phyloP scores from a whole-genome alignment of 2,797 vertebrate species.

The Gymnopithys bicolor region DNA sequence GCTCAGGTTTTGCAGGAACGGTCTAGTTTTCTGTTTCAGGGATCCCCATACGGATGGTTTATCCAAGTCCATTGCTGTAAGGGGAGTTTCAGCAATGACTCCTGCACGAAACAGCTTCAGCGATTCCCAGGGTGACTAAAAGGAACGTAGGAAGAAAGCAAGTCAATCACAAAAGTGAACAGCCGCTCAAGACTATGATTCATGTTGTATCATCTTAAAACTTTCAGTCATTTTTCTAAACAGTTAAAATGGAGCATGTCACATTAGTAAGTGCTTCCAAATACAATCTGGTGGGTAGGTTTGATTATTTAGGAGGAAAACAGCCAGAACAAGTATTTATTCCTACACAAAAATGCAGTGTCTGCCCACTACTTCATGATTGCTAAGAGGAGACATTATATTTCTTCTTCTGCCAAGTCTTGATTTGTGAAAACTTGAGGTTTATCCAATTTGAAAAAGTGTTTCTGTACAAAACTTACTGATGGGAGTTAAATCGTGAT shows the following conservation, averaged over 20 bases:
- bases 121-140: constrained; percentile 40
- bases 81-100: not conserved
- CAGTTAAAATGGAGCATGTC: constrained; percentile 4
- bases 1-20: constrained; percentile 73
- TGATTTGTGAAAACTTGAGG: not conserved
- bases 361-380: constrained; percentile 27
- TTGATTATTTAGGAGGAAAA: constrained; percentile 54
- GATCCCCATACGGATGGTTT: constrained; percentile 80
- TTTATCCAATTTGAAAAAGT: not conserved
- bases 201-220: constrained; percentile 38
- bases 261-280: constrained; percentile 36
- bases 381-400: not conserved
- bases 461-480: not conserved
- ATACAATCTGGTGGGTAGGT: constrained; percentile 38
- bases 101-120: not conserved
- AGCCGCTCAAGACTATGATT: constrained; percentile 24
- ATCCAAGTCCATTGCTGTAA: constrained; percentile 78
- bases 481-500: not conserved
- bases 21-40: constrained; percentile 78
- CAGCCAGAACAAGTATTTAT: constrained; percentile 21
- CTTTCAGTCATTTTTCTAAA: constrained; percentile 31
- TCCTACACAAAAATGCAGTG: constrained; percentile 1
- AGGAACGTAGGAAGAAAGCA: constrained; percentile 13
- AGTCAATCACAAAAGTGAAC: constrained; percentile 42
- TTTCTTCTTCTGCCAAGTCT: constrained; percentile 3